Evolutionary conservation across 2,888 invertebrate species (phyloP), one percentile per base, ranked within the genome.

Genomic region (Lumbricus terrestris): DNA sequence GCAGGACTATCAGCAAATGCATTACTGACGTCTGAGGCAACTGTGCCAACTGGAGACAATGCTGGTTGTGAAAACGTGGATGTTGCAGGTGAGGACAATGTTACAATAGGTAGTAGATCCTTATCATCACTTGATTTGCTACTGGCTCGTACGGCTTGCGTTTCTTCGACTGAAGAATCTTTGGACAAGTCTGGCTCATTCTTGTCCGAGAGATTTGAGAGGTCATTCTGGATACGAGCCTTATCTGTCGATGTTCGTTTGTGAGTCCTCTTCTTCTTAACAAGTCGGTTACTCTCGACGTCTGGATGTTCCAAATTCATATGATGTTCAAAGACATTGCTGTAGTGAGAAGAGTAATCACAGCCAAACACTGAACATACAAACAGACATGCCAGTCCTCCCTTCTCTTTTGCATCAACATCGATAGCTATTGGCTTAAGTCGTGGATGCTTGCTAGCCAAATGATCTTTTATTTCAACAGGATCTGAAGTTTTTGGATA

Each of bases 311-410:
- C 85, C 35, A 85, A 34, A 37, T 85, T 37, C 85, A 85, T 85
- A 85, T 85, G 85, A 85, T 85, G 85, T 85, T 85, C 85, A 85
- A 85, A 85, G 85, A 85, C 85, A 85, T 85, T 85, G 85, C 85
- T 85, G 85, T 85, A 85, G 23, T 37, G 85, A n/a, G 85, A 85
- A 0, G 85, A 85, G n/a, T 85, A 85, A 1, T 85, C 85, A 85
- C 85, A 85, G 35, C 85, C 85, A 85, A 85, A 85, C 35, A 85
- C 37, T 18, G 85, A 85, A 85, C 85, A 85, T 34, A 85, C 37
- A 37, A 85, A 85, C 35, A 85, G 34, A 85, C 37, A 37, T 35
- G 35, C 85, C 8, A 85, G 23, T 35, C 34, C 85, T 34, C 85
- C 85, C n/a, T 85, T 85, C 33, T 85, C 85, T 85, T 85, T 85